Conservation (phyloP, 2,797 vertebrate genomes). For the Pseudochirops corinnae region DNA sequence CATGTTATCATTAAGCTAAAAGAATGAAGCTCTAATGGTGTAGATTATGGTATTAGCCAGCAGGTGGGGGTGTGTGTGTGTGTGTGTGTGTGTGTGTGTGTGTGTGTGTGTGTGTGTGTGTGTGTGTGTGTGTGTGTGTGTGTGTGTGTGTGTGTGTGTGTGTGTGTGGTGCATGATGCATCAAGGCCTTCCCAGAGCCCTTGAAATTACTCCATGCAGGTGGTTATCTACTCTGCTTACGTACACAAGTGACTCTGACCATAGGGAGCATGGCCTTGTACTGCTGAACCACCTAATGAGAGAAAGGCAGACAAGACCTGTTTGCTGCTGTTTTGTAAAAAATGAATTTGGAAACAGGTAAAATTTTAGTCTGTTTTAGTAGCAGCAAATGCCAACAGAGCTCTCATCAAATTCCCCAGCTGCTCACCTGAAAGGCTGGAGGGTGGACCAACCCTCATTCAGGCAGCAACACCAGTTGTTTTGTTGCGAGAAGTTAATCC, state of each 20-base stretch:
- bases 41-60: background rate
- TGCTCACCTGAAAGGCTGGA: constrained; percentile 66
- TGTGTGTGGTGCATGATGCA: background rate
- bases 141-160: background rate
- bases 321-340: constrained; percentile 67
- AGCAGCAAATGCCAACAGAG: constrained; percentile 73
- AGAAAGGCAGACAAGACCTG: constrained; percentile 50
- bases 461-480: constrained; percentile 36
- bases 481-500: constrained; percentile 48
- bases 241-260: background rate
- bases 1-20: background rate
- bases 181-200: background rate
- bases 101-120: background rate
- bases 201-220: background rate
- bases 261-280: background rate
- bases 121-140: background rate
- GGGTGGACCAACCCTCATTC: constrained; percentile 47
- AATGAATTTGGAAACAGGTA: constrained; percentile 66
- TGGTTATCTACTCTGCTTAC: background rate
- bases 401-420: constrained; percentile 76
- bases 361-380: constrained; percentile 75
- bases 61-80: background rate
- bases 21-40: background rate
- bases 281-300: constrained; percentile 54
- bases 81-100: too few relatives aligned